These are phyloP conservation scores for Polydrusus cervinus DNA, from an alignment of 2,888 invertebrate genomes.

Conservation along the genomic window DNA sequence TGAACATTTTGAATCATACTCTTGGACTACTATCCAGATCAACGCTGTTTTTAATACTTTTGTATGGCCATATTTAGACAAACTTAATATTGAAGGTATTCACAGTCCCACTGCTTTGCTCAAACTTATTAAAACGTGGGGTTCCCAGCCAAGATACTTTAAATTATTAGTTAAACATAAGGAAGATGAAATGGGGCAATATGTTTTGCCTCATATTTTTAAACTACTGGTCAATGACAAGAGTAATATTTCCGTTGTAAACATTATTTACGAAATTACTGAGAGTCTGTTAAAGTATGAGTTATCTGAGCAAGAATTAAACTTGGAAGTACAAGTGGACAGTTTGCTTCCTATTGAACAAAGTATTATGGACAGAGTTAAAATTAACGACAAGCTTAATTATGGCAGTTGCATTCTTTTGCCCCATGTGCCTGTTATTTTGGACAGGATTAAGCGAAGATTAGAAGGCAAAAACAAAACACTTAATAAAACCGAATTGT, in stretches of 20 bases:
- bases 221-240: constrained; percentile 82
- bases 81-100: constrained; percentile 86
- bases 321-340: constrained; percentile 65
- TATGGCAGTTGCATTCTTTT: constrained; percentile 83
- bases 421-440: constrained; percentile 82
- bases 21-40: constrained; percentile 82
- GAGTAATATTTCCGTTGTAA: constrained; percentile 78
- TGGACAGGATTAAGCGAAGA: constrained; percentile 80
- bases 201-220: constrained; percentile 80
- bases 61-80: constrained; percentile 86
- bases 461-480: constrained; percentile 76
- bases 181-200: constrained; percentile 71
- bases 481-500: constrained; percentile 81
- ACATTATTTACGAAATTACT: constrained; percentile 82
- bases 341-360: constrained; percentile 69
- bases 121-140: constrained; percentile 87
- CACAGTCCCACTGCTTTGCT: constrained; percentile 88
- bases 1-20: constrained; percentile 84
- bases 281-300: constrained; percentile 82
- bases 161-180: constrained; percentile 78
- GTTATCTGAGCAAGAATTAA: constrained; percentile 71
- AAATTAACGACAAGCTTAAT: constrained; percentile 74
- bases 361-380: constrained; percentile 63
- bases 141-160: constrained; percentile 86
- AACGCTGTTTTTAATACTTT: constrained; percentile 84